phyloP scores from a whole-genome alignment of 2,888 invertebrate species.

The Ectemnius continuus region DNA sequence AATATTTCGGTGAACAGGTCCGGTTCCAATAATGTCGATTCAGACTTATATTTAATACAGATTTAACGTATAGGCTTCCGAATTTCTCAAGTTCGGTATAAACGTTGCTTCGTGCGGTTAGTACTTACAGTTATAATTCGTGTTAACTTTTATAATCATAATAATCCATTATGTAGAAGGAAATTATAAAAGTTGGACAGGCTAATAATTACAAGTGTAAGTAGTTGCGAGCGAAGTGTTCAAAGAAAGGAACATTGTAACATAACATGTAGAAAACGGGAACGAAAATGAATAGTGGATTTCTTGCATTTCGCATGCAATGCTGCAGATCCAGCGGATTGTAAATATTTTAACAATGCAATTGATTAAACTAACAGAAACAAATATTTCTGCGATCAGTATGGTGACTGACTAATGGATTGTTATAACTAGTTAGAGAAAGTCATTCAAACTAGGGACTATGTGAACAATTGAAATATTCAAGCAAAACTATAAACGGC shows the following conservation, averaged over 20 bases:
- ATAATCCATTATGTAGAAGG: neutral
- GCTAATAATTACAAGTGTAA: neutral
- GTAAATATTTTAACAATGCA: neutral
- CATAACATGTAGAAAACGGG: too few relatives aligned
- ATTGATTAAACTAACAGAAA: neutral
- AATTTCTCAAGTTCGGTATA: neutral
- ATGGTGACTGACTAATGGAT: neutral
- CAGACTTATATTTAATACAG: too few relatives aligned
- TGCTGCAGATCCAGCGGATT: neutral
- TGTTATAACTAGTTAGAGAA: neutral
- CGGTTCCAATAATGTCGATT: too few relatives aligned
- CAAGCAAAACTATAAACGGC: neutral
- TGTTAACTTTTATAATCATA: slow-evolving; percentile 2
- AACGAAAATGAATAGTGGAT: too few relatives aligned
- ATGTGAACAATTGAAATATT: too few relatives aligned
- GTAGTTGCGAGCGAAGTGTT: neutral
- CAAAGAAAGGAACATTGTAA: neutral
- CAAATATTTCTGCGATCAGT: neutral
- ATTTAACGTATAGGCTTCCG: too few relatives aligned
- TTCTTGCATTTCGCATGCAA: neutral
- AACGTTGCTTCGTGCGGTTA: neutral
- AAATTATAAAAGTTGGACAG: slow-evolving; percentile 2
- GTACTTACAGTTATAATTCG: slow-evolving; percentile 4
- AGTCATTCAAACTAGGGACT: neutral
- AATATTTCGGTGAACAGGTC: too few relatives aligned